Evolutionary conservation across 2,888 invertebrate genomes (phyloP).

Genomic region (Stenurella melanura): DNA sequence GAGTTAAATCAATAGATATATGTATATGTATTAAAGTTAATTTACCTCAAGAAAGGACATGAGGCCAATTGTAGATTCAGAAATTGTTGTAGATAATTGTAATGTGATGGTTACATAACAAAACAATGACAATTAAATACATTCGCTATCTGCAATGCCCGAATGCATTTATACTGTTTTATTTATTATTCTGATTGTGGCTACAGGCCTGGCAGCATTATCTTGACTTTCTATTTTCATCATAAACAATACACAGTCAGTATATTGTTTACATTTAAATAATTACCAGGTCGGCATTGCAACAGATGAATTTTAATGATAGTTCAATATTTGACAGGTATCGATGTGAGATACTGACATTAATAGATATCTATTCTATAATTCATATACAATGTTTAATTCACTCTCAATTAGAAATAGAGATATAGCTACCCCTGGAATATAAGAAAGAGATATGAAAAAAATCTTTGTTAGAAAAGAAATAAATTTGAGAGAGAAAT

Average conservation of each 20-base stretch:
- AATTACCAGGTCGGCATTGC: not conserved
- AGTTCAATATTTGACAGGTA: not conserved
- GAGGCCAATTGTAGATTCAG: no score
- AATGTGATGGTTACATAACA: no score
- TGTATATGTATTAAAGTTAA: no score
- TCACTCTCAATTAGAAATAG: not conserved
- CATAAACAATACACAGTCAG: not conserved
- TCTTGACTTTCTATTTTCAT: not conserved
- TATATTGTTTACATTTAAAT: not conserved
- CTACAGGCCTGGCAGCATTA: not conserved
- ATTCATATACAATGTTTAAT: not conserved
- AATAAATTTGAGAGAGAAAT: no score
- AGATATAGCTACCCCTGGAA: no score
- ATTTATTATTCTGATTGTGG: not conserved
- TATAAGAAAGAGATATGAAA: no score
- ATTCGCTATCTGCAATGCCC: not conserved
- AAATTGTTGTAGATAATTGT: no score
- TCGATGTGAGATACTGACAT: not conserved
- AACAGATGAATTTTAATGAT: not conserved
- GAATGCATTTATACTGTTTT: not conserved
- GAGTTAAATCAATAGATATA: no score
- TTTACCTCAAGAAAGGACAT: no score
- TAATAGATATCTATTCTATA: not conserved
- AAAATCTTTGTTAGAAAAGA: no score
- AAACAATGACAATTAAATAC: not conserved